These are phyloP conservation scores for Triplophysa dalaica DNA, from an alignment of 2,113 vertebrate species.

Conservation along the genomic window DNA sequence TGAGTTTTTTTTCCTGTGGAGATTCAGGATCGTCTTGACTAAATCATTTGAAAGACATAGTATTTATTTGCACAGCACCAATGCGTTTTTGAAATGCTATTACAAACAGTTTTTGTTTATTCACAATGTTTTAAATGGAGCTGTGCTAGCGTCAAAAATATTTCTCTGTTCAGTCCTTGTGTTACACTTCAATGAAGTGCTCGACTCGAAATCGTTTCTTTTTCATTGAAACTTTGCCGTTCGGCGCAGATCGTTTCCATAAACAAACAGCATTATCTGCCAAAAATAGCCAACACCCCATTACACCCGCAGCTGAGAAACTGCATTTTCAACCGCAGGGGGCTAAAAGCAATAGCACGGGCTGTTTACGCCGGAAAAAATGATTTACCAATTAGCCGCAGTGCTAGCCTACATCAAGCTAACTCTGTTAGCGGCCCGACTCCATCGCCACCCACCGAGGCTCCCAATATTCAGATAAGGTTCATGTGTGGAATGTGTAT, in stretches of 20 bases:
- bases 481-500: slow-evolving; percentile 29
- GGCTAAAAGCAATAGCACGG: neutral
- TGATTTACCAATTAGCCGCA: slow-evolving; percentile 9
- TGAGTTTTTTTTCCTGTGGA: too few relatives aligned
- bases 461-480: slow-evolving; percentile 21
- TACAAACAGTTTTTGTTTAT: slow-evolving; percentile 5
- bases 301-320: neutral
- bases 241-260: slow-evolving; percentile 2
- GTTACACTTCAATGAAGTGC: neutral
- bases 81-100: neutral
- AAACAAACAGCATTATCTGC: slow-evolving; percentile 1
- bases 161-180: neutral
- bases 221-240: neutral
- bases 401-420: slow-evolving; percentile 16
- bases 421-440: neutral
- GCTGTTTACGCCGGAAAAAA: slow-evolving; percentile 4
- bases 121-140: neutral
- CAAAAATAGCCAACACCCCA: slow-evolving; percentile 9
- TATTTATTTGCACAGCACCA: too few relatives aligned
- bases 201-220: neutral
- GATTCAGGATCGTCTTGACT: too few relatives aligned
- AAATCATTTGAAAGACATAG: too few relatives aligned
- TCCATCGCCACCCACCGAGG: neutral
- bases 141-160: neutral
- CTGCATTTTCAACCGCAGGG: neutral